Conservation (phyloP, 2,113 vertebrate species). For the Rhizomys pruinosus region DNA sequence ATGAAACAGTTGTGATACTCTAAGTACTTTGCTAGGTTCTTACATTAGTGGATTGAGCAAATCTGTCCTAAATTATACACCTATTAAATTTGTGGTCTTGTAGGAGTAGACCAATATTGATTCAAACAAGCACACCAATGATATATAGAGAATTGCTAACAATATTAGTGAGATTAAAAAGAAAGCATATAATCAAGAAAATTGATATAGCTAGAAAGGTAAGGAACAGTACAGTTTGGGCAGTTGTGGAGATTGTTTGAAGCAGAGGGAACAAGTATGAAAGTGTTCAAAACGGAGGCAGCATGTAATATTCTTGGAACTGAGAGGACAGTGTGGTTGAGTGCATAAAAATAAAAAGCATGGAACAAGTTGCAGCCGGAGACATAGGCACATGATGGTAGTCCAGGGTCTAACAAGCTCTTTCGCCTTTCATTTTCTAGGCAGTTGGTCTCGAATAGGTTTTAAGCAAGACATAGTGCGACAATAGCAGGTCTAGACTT, state of each 20-base stretch:
- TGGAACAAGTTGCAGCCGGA: not conserved
- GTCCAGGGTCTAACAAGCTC: not conserved
- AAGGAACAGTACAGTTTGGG: not conserved
- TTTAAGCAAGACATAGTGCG: not conserved
- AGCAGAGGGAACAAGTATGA: not conserved
- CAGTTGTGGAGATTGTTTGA: not conserved
- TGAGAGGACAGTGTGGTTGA: not conserved
- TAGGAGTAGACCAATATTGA: not conserved
- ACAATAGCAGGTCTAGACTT: conserved; percentile 16
- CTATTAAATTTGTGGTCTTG: not conserved
- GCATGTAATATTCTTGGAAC: conserved; percentile 23
- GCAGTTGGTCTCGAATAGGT: not conserved
- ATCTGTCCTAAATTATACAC: not conserved
- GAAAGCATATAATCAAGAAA: conserved; percentile 49
- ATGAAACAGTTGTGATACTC: not conserved
- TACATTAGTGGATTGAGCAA: not conserved
- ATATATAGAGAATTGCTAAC: not conserved
- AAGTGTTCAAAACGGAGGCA: not conserved
- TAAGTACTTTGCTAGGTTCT: not conserved
- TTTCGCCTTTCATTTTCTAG: not conserved
- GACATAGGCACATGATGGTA: not conserved
- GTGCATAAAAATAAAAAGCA: not conserved
- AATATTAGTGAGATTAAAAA: conserved; percentile 32
- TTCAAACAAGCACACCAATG: not conserved
- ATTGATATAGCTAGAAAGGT: not conserved